Evolutionary conservation across 2,113 vertebrate genomes (phyloP), one percentile per base, ranked within the genome.

Genomic region (Dromas ardeola): DNA sequence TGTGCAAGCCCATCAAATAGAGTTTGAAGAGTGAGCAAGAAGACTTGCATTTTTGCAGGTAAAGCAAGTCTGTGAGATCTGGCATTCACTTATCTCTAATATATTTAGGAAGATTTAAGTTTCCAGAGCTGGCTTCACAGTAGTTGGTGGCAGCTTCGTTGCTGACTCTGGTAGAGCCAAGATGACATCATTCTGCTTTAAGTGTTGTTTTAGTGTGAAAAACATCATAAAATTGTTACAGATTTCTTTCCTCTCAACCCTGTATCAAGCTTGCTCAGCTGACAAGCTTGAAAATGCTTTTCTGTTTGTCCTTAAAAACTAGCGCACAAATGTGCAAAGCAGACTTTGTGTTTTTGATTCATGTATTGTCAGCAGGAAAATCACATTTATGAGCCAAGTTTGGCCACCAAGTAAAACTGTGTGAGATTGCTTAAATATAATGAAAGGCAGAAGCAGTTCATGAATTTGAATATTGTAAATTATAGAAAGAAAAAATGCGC

Each of bases 141-240:
- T 73, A 55, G 67, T 88, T 55, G 76, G 78, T 93, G 88, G 72
- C 92, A 95, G 40, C 77, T 91, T 86, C 2, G 8, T 63, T 90
- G 80, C 91, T 89, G 65, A 61, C 80, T 92, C 83, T 62, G 65
- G 38, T 93, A 69, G 56, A 87, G 82, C 92, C 88, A 91, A 61
- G 80, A 92, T 96, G 88, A 96, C 88, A 84, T 96, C 86, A 89
- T 84, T 90, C 8, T 86, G 42, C 67, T 83, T 77, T 58, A 95
- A 90, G 67, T 86, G 95, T 86, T 92, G 62, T 90, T 90, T 79
- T 90, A 79, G 82, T 79, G 65, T 92, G 88, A 84, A 97, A 85
- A 97, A 91, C 88, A 81, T 74, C 2, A 0, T 97, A 84, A 97
- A 95, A 88, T 84, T 81, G 65, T 88, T 93, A 66, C 69, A 55